phyloP scores from a whole-genome alignment of 2,888 invertebrate genomes.

The Elysia crispata region DNA sequence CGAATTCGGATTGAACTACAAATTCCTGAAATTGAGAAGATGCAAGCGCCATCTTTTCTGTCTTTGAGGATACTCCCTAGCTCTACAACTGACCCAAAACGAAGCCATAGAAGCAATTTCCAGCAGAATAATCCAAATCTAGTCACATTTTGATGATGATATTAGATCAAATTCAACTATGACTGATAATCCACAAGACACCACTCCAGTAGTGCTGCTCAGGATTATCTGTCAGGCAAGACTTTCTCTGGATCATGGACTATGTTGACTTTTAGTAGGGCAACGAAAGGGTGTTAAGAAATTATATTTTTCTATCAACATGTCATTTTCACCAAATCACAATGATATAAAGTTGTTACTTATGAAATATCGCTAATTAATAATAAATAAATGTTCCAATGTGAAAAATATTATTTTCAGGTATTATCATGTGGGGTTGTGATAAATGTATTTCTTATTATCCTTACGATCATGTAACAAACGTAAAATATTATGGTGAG shows the following conservation, averaged over 20 bases:
- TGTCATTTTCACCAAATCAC: neutral
- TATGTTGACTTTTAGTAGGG: slow-evolving; percentile 54
- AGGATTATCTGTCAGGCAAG: slow-evolving; percentile 12
- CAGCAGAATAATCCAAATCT: slow-evolving; percentile 1
- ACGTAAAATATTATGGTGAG: slow-evolving; percentile 49
- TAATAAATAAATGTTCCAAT: no score
- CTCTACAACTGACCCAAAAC: slow-evolving; percentile 44
- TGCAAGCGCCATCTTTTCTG: slow-evolving; percentile 55
- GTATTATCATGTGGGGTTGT: neutral
- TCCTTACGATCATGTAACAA: slow-evolving; percentile 39
- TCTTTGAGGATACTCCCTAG: slow-evolving; percentile 47
- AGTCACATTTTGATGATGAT: slow-evolving; percentile 46
- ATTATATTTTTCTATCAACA: neutral
- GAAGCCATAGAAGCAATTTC: slow-evolving; percentile 49
- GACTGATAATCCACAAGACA: slow-evolving; percentile 21
- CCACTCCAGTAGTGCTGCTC: slow-evolving; percentile 1
- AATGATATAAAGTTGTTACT: neutral
- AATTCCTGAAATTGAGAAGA: slow-evolving; percentile 56
- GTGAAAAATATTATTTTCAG: no score
- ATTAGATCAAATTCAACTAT: neutral
- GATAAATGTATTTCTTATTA: slow-evolving; percentile 23
- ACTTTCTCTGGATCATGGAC: slow-evolving; percentile 35
- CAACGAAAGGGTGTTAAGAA: slow-evolving; percentile 36
- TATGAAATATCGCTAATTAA: no score
- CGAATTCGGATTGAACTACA: slow-evolving; percentile 36